Percentiles rank a stretch among this genome's conserved stretches.
Conservation (phyloP, 2,113 vertebrate genomes). For the Peromyscus leucopus region DNA sequence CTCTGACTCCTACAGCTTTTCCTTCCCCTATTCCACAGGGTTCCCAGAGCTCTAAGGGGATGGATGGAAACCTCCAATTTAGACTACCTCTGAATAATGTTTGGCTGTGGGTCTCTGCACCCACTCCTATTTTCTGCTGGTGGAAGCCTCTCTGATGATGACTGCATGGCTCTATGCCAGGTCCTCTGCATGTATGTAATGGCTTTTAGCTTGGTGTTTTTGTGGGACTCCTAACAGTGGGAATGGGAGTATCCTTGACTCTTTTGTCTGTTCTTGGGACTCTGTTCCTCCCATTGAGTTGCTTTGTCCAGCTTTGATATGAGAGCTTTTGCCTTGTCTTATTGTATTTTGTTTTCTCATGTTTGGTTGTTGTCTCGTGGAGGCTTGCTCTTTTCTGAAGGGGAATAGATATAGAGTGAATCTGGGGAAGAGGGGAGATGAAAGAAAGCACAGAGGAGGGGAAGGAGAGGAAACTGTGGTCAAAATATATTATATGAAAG, state of each 20-base stretch:
- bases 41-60: neutral
- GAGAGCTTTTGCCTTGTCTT: neutral
- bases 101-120: neutral
- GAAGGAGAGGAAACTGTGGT: neutral
- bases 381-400: neutral
- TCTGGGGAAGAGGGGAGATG: accelerated
- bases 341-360: neutral
- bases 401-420: neutral
- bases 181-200: neutral
- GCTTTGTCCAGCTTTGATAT: neutral
- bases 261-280: neutral
- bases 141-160: neutral
- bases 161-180: neutral
- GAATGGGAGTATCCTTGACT: neutral
- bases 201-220: neutral
- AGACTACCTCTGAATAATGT: neutral
- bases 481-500: neutral
- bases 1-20: neutral
- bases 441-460: accelerated
- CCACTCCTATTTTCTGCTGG: too few species aligned
- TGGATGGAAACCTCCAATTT: neutral
- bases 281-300: neutral
- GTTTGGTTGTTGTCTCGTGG: neutral
- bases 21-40: neutral
- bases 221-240: neutral